Base-by-base conservation (phyloP, 64 coral and sea anemone genomes). In the Actinia equina region DNA sequence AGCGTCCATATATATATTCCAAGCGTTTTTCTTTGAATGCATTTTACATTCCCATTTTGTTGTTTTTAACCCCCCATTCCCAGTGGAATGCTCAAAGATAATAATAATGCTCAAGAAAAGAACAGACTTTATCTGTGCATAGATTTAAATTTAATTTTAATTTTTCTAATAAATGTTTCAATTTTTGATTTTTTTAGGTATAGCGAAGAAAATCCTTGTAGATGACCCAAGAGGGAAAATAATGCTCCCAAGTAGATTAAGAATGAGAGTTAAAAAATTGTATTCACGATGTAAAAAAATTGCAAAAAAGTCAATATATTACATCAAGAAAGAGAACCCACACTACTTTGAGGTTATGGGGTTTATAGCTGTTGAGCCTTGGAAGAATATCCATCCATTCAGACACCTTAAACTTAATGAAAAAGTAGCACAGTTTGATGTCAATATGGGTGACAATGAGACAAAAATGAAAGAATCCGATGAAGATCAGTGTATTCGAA, bases 401-500 rank as follows among this genome's bases (percentile, higher is more conserved):
- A 85, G 55, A 85, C 13, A 58, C 11, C 14, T 85, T 6, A 44
- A 85, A 22, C n/a, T 57, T 16, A 17, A 81, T 81, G 10, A 81
- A 49, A 52, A 20, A 9, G 6, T 52, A 81, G 4, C 13, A n/a
- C 6, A 7, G 22, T 22, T 44, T 49, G 11, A 2, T 12, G 55
- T 16, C 55, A 49, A 20, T 22, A 52, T 49, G 42, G 4, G 14
- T 81, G 43, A 49, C 2, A 44, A 81, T 14, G 5, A 52, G 45
- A 49, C 22, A 7, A 22, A 81, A 81, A 81, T 81, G 78, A 14
- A 81, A 6, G 83, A 85, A 85, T 6, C 18, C 6, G 16, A 85
- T 11, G 41, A 60, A 53, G 83, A 85, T 42, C 30, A 77, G 9
- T 96, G 94, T 41, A 71, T 96, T 17, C 88, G 27, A 37, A 88